Evolutionary conservation across 2,888 invertebrate species (phyloP), one percentile per base, ranked within the genome.

Genomic region (Papilio demoleus): DNA sequence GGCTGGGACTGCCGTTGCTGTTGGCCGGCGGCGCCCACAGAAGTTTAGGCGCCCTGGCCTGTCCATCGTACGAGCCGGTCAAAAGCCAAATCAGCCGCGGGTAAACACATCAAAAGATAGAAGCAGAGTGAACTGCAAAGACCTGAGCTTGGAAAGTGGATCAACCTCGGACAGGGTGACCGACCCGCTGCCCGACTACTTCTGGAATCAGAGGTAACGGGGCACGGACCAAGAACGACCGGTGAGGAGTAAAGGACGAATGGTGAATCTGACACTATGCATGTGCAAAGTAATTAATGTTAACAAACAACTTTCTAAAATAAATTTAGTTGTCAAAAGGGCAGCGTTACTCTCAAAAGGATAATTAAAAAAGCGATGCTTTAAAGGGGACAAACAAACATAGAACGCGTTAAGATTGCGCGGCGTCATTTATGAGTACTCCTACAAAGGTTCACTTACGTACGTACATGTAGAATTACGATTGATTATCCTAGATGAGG

Each of bases 361-460:
- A 65, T 11, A 31, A 58, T 17, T 58, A 12, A 45, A 12, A 11
- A 58, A 63, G 24, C 22, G 38, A 68, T 11, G 24, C 22, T 40
- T 24, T 36, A 53, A 19, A 11, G 38, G 19, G 47, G 22, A 45
- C 14, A 38, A 42, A 62, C 22, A 31, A 56, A 42, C 22, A 22
- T 9, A 58, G 12, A 68, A 63, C 63, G 58, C 17, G 38, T 36
- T 58, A 3, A 19, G 19, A 62, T n/a, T 56, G n/a, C 17, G 58
- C 45, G 34, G 45, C 45, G 47, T 40, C 27, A 59, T 56, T 68
- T 40, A 60, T 68, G 63, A 64, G 58, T 64, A 64, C 64, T 68
- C 38, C 64, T 59, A 68, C 68, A 63, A 68, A 40, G 31, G 42
- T 58, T 58, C 34, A 47, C 19, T 58, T 63, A 34, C 34, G n/a